Evolutionary conservation across 1,140 invertebrate species (phyloP).

Genomic region (Drosophila busckii): DNA sequence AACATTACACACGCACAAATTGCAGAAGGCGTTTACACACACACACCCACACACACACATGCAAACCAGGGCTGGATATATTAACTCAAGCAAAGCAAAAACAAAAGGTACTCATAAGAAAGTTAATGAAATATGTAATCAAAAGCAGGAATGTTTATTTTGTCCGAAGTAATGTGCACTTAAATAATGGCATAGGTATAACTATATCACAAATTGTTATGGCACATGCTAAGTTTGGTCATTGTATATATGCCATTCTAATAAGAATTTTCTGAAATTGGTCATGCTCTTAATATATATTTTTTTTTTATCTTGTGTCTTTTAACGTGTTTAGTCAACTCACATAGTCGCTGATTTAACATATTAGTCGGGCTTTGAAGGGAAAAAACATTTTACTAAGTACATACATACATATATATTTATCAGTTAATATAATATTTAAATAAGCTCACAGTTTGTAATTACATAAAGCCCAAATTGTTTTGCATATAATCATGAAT

Average conservation of each 20-base stretch:
- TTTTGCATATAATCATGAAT: no score
- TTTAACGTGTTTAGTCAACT: no score
- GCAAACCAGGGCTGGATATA: not conserved
- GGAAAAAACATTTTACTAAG: no score
- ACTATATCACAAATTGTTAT: constrained; percentile 41
- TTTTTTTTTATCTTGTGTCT: no score
- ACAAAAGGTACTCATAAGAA: constrained; percentile 28
- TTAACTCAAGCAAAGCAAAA: constrained; percentile 11
- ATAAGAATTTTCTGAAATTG: constrained; percentile 44
- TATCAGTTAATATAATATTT: no score
- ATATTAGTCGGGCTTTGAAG: no score
- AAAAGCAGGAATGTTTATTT: constrained; percentile 39
- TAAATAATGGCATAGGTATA: constrained; percentile 13
- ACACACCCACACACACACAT: constrained; percentile 12
- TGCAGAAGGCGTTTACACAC: constrained; percentile 27
- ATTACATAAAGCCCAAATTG: no score
- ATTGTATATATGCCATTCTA: constrained; percentile 69
- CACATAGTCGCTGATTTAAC: no score
- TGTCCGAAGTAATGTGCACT: constrained; percentile 52
- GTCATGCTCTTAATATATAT: no score
- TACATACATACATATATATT: no score
- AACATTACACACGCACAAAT: constrained; percentile 27
- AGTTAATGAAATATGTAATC: constrained; percentile 35
- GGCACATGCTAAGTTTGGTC: constrained; percentile 53
- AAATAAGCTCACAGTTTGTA: not conserved